Evolutionary conservation across 1,140 invertebrate species (phyloP).

Genomic region (Drosophila equinoxialis): DNA sequence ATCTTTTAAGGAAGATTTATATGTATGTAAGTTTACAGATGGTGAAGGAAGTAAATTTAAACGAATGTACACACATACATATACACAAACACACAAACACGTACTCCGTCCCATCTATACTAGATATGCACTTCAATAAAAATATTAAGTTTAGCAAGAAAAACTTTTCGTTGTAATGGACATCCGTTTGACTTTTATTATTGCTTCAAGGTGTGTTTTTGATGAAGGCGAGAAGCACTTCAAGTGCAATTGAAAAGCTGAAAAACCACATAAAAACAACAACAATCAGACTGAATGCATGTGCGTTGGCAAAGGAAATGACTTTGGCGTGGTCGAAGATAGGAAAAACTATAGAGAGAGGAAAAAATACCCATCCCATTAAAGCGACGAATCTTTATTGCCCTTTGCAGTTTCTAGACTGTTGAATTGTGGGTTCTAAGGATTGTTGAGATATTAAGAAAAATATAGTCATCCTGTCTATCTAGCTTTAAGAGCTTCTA

Average conservation of each 20-base stretch:
- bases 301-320: slow-evolving; percentile 74
- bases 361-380: slow-evolving; percentile 3
- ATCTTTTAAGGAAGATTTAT: not conserved
- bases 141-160: slow-evolving; percentile 48
- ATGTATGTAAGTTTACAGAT: slow-evolving; percentile 25
- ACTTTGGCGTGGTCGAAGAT: slow-evolving; percentile 54
- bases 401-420: not conserved
- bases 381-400: slow-evolving; percentile 21
- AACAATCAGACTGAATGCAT: slow-evolving; percentile 24
- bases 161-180: slow-evolving; percentile 55
- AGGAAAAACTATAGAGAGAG: slow-evolving; percentile 14
- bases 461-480: no score
- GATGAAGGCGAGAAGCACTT: slow-evolving; percentile 55
- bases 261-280: slow-evolving; percentile 33
- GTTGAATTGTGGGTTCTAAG: no score
- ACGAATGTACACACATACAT: not conserved
- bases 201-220: slow-evolving; percentile 50
- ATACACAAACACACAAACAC: slow-evolving; percentile 34
- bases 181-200: slow-evolving; percentile 66
- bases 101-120: slow-evolving; percentile 4
- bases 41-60: slow-evolving; percentile 45
- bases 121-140: slow-evolving; percentile 40
- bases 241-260: slow-evolving; percentile 69
- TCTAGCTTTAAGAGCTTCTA: no score
- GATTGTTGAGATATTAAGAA: no score